Evolutionary conservation across 2,797 vertebrate genomes (phyloP).

Genomic region (Rhadinocentrus ornatus): DNA sequence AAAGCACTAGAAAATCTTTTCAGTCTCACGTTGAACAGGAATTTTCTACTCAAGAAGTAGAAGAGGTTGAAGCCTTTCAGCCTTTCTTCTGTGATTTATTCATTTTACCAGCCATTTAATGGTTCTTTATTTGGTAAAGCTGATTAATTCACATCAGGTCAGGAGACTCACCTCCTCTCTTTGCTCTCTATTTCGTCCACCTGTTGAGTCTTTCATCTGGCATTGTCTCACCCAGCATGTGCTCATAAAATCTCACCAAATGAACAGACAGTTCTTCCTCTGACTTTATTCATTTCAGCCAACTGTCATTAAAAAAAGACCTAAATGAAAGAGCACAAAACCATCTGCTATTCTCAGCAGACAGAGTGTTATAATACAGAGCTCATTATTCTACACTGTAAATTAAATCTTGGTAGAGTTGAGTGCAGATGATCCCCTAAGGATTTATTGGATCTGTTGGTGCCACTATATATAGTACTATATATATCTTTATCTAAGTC

Average conservation of each 20-base stretch:
- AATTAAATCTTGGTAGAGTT: conserved; percentile 18
- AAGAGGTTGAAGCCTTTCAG: background rate
- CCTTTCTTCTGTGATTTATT: background rate
- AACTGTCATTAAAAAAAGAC: conserved; percentile 6
- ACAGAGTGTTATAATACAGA: conserved; percentile 13
- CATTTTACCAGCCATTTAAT: background rate
- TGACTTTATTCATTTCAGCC: conserved; percentile 18
- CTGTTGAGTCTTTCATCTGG: conserved; percentile 11
- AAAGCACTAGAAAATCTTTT: background rate
- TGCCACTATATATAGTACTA: conserved; percentile 21
- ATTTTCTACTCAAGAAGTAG: background rate
- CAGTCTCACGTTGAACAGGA: no score
- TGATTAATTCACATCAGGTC: conserved; percentile 13
- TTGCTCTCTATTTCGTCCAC: conserved; percentile 9
- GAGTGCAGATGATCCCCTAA: conserved; percentile 29
- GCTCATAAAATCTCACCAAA: conserved; percentile 18
- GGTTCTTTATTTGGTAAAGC: conserved; percentile 6
- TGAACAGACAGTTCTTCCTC: conserved; percentile 13
- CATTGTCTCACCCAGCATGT: background rate
- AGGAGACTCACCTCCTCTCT: conserved; percentile 4
- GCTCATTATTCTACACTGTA: conserved; percentile 41
- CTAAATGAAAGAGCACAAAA: conserved; percentile 12
- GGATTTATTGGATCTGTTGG: conserved; percentile 22
- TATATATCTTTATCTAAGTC: conserved; percentile 10
- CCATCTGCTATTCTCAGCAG: conserved; percentile 24